These are phyloP conservation scores for Grus americana DNA, from an alignment of 2,113 vertebrate genomes.

Conservation along the genomic window DNA sequence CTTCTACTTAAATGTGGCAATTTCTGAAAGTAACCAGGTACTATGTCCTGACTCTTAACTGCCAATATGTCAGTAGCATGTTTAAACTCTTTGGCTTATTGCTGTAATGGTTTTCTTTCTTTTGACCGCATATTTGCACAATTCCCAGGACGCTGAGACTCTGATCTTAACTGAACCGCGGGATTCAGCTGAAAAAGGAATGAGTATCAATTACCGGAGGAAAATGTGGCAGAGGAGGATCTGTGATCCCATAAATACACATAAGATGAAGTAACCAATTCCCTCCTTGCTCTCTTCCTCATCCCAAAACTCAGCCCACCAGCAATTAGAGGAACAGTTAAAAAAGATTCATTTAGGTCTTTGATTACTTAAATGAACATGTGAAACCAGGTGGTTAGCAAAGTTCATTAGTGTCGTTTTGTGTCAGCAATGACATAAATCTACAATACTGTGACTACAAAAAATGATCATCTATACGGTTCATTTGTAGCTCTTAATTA, in stretches of 20 bases:
- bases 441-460: not conserved
- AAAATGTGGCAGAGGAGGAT: not conserved
- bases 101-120: not conserved
- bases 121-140: not conserved
- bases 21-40: not conserved
- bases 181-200: not conserved
- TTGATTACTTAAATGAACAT: not conserved
- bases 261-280: not conserved
- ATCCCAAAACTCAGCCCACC: not conserved
- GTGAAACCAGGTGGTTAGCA: not conserved
- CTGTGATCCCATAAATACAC: not conserved
- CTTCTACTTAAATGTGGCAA: not conserved
- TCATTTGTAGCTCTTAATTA: not conserved
- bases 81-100: not conserved
- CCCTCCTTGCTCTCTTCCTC: not conserved
- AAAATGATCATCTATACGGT: not conserved
- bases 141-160: not conserved
- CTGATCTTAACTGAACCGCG: not conserved
- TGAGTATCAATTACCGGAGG: not conserved
- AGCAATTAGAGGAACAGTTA: not conserved
- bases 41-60: not conserved
- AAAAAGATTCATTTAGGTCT: not conserved
- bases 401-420: not conserved
- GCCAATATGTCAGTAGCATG: not conserved
- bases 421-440: not conserved